These are phyloP conservation scores for Semicossyphus pulcher DNA, from an alignment of 2,113 vertebrate species.

Conservation along the genomic window DNA sequence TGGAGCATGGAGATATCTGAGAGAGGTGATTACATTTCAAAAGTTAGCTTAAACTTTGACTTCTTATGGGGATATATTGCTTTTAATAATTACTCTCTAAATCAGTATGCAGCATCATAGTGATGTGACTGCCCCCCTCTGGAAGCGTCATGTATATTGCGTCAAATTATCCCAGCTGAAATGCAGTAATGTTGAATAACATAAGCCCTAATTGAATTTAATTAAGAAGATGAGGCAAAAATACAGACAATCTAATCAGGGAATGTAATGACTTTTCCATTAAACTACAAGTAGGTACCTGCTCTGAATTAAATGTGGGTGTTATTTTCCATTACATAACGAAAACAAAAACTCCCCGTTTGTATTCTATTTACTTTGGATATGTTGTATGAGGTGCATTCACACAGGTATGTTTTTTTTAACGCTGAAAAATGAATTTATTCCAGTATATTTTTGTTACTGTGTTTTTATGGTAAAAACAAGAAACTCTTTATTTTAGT, in stretches of 20 bases:
- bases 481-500: not conserved
- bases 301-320: conserved; percentile 18
- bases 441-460: too few relatives aligned
- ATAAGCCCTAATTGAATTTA: conserved; percentile 18
- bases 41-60: conserved; percentile 16
- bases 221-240: conserved; percentile 19
- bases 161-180: conserved; percentile 7
- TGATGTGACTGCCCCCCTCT: conserved; percentile 55
- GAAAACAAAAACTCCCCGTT: conserved; percentile 1
- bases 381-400: not conserved
- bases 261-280: conserved; percentile 50
- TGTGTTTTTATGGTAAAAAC: too few relatives aligned
- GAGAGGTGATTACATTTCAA: conserved; percentile 1
- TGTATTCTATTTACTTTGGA: conserved; percentile 12
- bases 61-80: not conserved
- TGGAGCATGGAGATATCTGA: not conserved
- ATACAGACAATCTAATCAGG: conserved; percentile 43
- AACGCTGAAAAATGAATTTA: too few relatives aligned
- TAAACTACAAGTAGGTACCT: conserved; percentile 48
- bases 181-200: conserved; percentile 32
- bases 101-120: conserved; percentile 7
- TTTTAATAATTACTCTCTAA: conserved; percentile 3
- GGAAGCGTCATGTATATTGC: conserved; percentile 17
- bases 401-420: not conserved
- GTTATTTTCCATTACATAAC: conserved; percentile 21